Conservation (phyloP, 2,113 vertebrate species). For the Gadus chalcogrammus region DNA sequence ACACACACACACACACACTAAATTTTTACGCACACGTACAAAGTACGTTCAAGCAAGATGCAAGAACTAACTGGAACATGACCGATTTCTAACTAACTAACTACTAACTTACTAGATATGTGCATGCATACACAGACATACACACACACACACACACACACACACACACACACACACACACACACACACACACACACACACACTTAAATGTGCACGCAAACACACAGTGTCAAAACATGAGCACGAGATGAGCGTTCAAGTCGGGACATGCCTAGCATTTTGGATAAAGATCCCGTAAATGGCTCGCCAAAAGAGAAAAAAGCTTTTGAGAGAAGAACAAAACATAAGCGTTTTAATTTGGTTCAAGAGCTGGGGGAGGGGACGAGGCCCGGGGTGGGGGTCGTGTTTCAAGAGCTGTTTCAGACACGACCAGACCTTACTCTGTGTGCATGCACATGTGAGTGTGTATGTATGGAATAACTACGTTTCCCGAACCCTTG, state of each 20-base stretch:
- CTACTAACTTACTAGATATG: too few relatives aligned
- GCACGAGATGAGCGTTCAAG: conserved; percentile 36
- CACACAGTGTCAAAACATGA: conserved; percentile 48
- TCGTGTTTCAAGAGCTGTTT: conserved; percentile 34
- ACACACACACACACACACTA: background rate
- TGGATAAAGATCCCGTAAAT: conserved; percentile 47
- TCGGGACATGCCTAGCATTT: conserved; percentile 35
- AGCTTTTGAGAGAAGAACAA: conserved; percentile 30
- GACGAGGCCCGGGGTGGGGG: background rate
- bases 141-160: too few relatives aligned
- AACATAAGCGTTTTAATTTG: conserved; percentile 22
- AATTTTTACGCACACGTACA: background rate
- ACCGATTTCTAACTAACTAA: too few relatives aligned
- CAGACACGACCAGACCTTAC: conserved; percentile 4
- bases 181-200: conserved; percentile 15
- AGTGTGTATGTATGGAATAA: background rate
- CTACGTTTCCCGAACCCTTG: background rate
- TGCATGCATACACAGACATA: too few relatives aligned
- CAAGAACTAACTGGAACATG: too few relatives aligned
- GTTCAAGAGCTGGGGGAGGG: background rate
- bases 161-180: conserved; percentile 2
- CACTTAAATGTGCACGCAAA: background rate
- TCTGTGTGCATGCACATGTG: background rate
- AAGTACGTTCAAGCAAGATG: too few relatives aligned
- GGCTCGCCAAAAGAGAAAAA: conserved; percentile 27